Conservation (phyloP, 2,113 vertebrate species). For the Acrocephalus arundinaceus region DNA sequence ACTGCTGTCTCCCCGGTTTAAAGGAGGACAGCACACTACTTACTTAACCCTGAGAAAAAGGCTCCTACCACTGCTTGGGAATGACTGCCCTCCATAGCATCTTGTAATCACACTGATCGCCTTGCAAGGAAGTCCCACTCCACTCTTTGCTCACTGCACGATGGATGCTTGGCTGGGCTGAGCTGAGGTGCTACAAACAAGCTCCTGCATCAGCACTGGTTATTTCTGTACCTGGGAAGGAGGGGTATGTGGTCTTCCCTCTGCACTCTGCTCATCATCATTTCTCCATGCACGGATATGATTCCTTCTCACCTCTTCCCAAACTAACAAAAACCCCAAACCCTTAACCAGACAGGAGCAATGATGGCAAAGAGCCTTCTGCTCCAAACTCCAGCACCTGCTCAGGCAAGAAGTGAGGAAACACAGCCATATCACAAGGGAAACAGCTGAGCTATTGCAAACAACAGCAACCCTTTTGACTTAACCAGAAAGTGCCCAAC, state of each 20-base stretch:
- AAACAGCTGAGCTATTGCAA: constrained; percentile 8
- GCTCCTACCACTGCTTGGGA: fast-evolving
- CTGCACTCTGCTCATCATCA: not conserved
- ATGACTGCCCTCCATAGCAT: not conserved
- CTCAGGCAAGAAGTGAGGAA: not conserved
- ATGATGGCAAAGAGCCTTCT: not conserved
- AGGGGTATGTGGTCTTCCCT: not conserved
- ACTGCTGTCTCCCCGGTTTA: not conserved
- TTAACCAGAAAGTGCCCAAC: constrained; percentile 3
- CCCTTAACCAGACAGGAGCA: not conserved
- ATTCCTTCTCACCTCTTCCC: not conserved
- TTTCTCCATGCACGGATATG: not conserved
- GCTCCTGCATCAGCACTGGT: not conserved
- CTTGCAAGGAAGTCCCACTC: not conserved
- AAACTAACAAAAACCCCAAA: not conserved
- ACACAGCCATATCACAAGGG: not conserved
- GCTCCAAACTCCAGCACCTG: not conserved
- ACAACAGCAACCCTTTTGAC: not conserved
- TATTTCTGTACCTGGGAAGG: not conserved
- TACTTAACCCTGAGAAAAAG: not conserved
- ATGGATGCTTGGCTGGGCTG: not conserved
- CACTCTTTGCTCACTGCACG: fast-evolving
- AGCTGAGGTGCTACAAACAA: not conserved
- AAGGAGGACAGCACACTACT: not conserved
- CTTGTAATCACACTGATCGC: not conserved